A percentile compares a stretch with the other conserved stretches of the same genome.
Conservation (phyloP, 2,888 invertebrate genomes). For the Anthoptus insignis region DNA sequence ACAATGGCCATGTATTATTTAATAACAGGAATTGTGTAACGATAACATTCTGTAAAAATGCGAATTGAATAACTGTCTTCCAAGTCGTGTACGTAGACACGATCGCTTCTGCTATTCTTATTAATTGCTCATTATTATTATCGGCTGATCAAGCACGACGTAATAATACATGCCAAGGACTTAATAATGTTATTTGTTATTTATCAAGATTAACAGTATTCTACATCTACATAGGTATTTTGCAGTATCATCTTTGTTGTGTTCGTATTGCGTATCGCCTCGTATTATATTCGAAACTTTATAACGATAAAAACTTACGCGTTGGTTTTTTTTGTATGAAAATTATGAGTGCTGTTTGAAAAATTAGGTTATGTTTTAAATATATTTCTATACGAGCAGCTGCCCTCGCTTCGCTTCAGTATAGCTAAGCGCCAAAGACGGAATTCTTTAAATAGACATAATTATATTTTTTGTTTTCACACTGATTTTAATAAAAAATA, state of each 20-base stretch:
- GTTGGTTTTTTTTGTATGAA: too few species aligned
- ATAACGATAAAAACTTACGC: background rate
- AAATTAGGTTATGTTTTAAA: too few species aligned
- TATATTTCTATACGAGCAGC: too few species aligned
- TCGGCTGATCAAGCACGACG: slow-evolving; percentile 43
- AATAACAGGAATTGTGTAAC: background rate
- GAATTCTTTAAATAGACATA: too few species aligned
- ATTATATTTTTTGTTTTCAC: too few species aligned
- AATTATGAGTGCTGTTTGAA: too few species aligned
- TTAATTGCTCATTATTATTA: slow-evolving; percentile 46
- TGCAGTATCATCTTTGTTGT: background rate
- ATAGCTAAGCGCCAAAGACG: too few species aligned
- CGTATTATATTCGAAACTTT: too few species aligned
- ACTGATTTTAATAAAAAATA: too few species aligned
- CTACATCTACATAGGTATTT: background rate
- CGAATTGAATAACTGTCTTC: background rate
- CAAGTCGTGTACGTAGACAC: slow-evolving; percentile 13
- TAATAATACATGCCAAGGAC: slow-evolving; percentile 29
- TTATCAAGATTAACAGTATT: background rate
- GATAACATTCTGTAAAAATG: background rate
- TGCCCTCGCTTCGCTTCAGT: too few species aligned
- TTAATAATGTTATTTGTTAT: slow-evolving; percentile 11
- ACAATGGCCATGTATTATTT: slow-evolving; percentile 51
- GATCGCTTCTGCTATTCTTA: slow-evolving; percentile 19
- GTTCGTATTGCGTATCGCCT: too few species aligned